Percentiles rank a stretch among this genome's conserved stretches.
Conservation (phyloP, 1,140 invertebrate genomes). For the Melitaea cinxia region DNA sequence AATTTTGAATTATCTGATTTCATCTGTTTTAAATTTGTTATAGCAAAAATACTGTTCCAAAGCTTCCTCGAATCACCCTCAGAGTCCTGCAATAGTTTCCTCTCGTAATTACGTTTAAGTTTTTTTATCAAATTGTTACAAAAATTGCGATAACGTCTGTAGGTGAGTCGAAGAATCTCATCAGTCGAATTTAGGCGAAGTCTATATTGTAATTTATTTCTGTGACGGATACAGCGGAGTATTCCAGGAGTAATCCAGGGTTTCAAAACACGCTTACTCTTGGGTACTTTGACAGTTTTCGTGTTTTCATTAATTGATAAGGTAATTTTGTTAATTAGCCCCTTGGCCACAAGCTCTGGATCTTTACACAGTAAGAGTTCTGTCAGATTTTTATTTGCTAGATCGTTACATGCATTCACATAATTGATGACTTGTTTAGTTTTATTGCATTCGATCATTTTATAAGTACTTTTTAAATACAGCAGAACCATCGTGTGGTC, state of each 20-base stretch:
- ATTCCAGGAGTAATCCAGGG: not conserved
- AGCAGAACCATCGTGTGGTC: not conserved
- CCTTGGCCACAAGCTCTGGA: not conserved
- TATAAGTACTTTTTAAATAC: not conserved
- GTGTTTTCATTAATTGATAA: not conserved
- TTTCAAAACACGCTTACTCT: not conserved
- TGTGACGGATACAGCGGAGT: not conserved
- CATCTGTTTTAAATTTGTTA: not conserved
- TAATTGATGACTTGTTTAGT: not conserved
- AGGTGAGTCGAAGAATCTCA: no score
- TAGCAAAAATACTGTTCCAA: not conserved
- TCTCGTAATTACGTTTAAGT: not conserved
- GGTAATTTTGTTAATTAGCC: not conserved
- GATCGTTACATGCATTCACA: not conserved
- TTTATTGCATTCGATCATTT: not conserved
- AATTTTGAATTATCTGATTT: not conserved
- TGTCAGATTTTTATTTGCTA: not conserved
- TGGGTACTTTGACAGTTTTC: not conserved
- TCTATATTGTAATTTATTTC: not conserved
- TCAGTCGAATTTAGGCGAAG: not conserved
- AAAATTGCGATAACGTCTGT: not conserved
- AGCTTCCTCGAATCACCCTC: not conserved
- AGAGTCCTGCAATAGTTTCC: not conserved
- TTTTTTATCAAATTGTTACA: not conserved
- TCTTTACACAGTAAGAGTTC: not conserved